These are phyloP conservation scores for Turnix velox DNA, from an alignment of 2,113 vertebrate species.

Conservation along the genomic window DNA sequence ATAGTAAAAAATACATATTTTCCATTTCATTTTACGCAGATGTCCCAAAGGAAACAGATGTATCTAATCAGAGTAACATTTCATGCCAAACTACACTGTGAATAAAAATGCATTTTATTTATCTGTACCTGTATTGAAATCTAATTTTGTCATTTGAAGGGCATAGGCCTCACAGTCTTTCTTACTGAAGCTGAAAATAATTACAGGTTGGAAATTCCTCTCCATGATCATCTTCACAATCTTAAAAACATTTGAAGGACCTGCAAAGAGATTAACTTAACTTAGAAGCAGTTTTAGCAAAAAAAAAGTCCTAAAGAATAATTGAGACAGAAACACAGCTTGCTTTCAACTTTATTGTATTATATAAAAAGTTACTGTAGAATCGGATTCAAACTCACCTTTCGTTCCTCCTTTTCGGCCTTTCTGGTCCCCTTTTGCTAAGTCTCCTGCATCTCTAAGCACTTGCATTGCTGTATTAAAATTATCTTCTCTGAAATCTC, in stretches of 20 bases:
- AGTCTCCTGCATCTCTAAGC: conserved; percentile 89
- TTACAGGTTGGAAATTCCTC: conserved; percentile 98
- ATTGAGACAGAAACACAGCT: neutral
- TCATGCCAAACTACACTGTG: neutral
- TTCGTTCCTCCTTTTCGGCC: conserved; percentile 92
- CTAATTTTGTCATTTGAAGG: conserved; percentile 94
- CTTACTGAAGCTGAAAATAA: conserved; percentile 99
- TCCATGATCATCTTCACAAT: conserved; percentile 99
- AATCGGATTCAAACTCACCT: conserved; percentile 73
- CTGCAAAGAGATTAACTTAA: conserved; percentile 60
- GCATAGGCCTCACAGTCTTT: conserved; percentile 98
- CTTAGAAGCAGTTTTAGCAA: neutral
- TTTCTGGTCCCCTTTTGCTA: conserved; percentile 90
- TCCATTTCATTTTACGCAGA: neutral
- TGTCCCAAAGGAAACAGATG: neutral
- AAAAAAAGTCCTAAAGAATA: neutral
- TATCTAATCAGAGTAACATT: neutral
- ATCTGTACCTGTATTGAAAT: conserved; percentile 90
- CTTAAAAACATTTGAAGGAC: conserved; percentile 97
- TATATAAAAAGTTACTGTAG: neutral
- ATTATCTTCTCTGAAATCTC: conserved; percentile 98
- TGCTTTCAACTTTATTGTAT: neutral
- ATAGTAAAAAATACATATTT: accelerated
- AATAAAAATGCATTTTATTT: neutral
- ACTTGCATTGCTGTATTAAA: conserved; percentile 99